These are phyloP conservation scores for Cynaeus angustus DNA, from an alignment of 2,888 invertebrate genomes.

Conservation along the genomic window DNA sequence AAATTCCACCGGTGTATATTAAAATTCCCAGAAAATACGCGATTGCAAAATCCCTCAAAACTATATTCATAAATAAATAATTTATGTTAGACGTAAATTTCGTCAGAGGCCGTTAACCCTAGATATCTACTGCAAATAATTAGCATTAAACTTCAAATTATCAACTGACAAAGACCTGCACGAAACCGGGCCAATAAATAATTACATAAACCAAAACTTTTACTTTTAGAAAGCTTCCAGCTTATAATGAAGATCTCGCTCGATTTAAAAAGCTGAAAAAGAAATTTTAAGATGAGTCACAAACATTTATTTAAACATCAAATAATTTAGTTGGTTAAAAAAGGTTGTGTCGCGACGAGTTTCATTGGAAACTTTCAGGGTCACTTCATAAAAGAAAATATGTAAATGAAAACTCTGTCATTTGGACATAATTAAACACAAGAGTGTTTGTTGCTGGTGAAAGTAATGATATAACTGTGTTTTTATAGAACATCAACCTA, in stretches of 20 bases:
- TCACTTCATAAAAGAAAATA: conserved; percentile 20
- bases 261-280: not conserved
- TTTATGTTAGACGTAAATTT: conserved; percentile 20
- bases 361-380: conserved; percentile 21
- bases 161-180: conserved; percentile 41
- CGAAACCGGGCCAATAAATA: conserved; percentile 46
- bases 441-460: conserved; percentile 14
- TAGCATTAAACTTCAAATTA: conserved; percentile 46
- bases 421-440: conserved; percentile 15
- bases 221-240: conserved; percentile 47
- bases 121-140: conserved; percentile 40
- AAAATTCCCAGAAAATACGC: too few species aligned
- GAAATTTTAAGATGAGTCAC: not conserved
- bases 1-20: conserved; percentile 22
- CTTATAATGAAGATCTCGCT: conserved; percentile 22
- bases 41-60: conserved; percentile 23
- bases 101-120: conserved; percentile 39
- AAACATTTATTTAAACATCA: conserved; percentile 3
- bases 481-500: conserved; percentile 7
- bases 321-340: not conserved
- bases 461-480: conserved; percentile 32
- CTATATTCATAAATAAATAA: not conserved
- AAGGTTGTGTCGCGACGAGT: not conserved
- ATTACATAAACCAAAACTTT: conserved; percentile 47
- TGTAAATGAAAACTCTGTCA: conserved; percentile 10